These are phyloP conservation scores for Drosophila pseudotakahashii DNA, from an alignment of 2,888 invertebrate genomes.

Conservation along the genomic window DNA sequence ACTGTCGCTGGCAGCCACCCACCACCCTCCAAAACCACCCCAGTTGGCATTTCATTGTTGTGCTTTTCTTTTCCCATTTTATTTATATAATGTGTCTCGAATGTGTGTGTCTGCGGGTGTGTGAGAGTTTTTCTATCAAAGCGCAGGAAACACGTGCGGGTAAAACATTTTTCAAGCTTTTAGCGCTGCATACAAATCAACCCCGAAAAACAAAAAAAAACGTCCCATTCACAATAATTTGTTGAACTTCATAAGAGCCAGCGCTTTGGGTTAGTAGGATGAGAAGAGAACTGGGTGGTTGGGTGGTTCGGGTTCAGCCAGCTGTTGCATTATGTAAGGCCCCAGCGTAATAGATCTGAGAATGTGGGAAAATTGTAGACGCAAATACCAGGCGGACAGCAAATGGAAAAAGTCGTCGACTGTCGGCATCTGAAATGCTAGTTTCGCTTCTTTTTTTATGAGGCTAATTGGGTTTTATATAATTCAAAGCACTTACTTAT, in stretches of 20 bases:
- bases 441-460: background rate
- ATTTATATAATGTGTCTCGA: constrained; percentile 70
- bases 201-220: constrained; percentile 46
- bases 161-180: constrained; percentile 80
- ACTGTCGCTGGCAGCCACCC: constrained; percentile 57
- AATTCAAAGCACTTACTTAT: constrained; percentile 42
- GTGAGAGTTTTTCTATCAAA: constrained; percentile 63
- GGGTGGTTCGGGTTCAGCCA: constrained; percentile 48
- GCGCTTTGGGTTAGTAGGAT: constrained; percentile 19
- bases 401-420: background rate
- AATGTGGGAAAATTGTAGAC: constrained; percentile 42
- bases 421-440: background rate
- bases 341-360: constrained; percentile 14
- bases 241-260: constrained; percentile 72
- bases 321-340: constrained; percentile 70
- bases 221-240: constrained; percentile 76
- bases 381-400: constrained; percentile 33
- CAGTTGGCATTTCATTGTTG: constrained; percentile 75
- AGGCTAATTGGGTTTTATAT: constrained; percentile 36
- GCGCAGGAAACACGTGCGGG: constrained; percentile 80
- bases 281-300: background rate
- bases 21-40: constrained; percentile 13
- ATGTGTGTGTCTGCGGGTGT: constrained; percentile 46
- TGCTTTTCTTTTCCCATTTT: constrained; percentile 70
- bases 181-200: constrained; percentile 80